Percentiles rank a stretch among this genome's conserved stretches.
Conservation (phyloP, 2,113 vertebrate species). For the Rattus rattus region DNA sequence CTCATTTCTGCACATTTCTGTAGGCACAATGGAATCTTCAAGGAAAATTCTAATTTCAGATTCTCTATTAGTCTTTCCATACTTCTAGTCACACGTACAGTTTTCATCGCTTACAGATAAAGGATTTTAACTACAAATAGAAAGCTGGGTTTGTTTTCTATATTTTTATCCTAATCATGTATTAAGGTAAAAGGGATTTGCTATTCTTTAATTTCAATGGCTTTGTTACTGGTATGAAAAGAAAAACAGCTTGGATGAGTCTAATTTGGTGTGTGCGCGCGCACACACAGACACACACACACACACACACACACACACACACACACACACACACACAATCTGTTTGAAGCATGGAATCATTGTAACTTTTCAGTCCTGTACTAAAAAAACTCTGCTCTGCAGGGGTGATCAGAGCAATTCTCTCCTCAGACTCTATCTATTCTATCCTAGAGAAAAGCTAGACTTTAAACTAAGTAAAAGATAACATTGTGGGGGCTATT, state of each 20-base stretch:
- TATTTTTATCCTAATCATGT: neutral
- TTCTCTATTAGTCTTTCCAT: neutral
- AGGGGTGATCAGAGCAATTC: neutral
- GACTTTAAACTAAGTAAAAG: slow-evolving; percentile 47
- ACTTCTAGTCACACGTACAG: neutral
- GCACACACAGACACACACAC: neutral
- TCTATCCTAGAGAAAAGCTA: neutral
- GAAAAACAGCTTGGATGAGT: neutral
- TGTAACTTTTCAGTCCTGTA: slow-evolving; percentile 34
- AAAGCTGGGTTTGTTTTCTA: neutral
- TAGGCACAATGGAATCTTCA: neutral
- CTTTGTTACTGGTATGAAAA: neutral
- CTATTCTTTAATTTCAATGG: neutral
- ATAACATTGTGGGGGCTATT: neutral
- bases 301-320: neutral
- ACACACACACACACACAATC: neutral
- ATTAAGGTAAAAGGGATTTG: slow-evolving; percentile 26
- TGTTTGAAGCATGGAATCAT: slow-evolving; percentile 21
- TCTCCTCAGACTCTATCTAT: neutral
- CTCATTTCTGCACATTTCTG: slow-evolving; percentile 20
- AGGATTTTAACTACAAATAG: slow-evolving; percentile 43
- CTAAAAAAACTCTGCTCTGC: neutral
- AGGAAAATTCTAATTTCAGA: neutral
- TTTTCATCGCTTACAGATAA: slow-evolving; percentile 18
- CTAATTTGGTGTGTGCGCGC: neutral